A percentile compares a stretch with the other conserved stretches of the same genome.
Conservation (phyloP, 2,888 invertebrate genomes). For the Eupithecia insigniata region DNA sequence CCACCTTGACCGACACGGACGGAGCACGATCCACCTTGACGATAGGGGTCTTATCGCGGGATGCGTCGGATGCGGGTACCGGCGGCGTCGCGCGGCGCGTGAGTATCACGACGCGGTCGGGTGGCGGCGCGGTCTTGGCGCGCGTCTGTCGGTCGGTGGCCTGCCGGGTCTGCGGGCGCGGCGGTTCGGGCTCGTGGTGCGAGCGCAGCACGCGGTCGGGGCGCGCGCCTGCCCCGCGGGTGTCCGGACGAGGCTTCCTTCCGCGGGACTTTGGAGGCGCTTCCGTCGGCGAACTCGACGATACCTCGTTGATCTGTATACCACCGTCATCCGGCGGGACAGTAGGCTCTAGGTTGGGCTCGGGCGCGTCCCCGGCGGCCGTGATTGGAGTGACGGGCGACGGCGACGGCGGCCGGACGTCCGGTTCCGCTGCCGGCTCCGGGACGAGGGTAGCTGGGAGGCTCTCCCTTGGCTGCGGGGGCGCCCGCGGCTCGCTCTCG, state of each 20-base stretch:
- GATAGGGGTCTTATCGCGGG: conserved; percentile 27
- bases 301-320: conserved; percentile 88
- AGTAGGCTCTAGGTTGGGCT: conserved; percentile 39
- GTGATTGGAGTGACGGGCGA: conserved; percentile 31
- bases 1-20: conserved; percentile 18
- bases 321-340: conserved; percentile 64
- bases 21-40: conserved; percentile 37
- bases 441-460: conserved; percentile 41
- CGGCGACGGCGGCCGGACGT: conserved; percentile 38
- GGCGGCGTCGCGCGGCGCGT: conserved; percentile 59
- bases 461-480: conserved; percentile 46
- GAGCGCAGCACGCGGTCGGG: conserved; percentile 76
- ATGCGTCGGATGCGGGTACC: conserved; percentile 34
- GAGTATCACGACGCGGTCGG: conserved; percentile 70
- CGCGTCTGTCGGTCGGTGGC: conserved; percentile 47
- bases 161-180: conserved; percentile 64
- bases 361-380: conserved; percentile 38
- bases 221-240: conserved; percentile 50
- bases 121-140: conserved; percentile 47
- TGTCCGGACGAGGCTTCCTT: conserved; percentile 57
- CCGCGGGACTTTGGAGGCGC: conserved; percentile 64
- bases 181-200: conserved; percentile 68
- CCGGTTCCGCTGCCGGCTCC: conserved; percentile 45
- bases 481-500: conserved; percentile 41
- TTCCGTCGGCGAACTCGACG: conserved; percentile 85